Conservation (phyloP, 2,888 invertebrate species). For the Pseudanteris insignis region DNA sequence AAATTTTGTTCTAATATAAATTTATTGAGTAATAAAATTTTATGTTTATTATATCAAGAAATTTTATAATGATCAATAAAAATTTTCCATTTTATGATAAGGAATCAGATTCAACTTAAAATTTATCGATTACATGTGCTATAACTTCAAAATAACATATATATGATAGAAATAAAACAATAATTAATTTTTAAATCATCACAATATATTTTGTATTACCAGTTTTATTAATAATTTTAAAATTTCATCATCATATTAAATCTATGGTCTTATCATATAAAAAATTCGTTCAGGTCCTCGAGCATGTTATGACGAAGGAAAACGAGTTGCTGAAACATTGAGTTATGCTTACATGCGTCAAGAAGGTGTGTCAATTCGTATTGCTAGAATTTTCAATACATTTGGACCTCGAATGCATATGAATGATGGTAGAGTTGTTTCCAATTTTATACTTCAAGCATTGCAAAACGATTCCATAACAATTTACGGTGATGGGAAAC, state of each 20-base stretch:
- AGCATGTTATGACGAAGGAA: constrained; percentile 99
- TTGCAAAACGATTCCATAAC: constrained; percentile 94
- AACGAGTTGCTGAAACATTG: constrained; percentile 95
- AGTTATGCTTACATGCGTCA: constrained; percentile 97
- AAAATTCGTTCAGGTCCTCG: constrained; percentile 75
- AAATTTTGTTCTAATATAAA: no score
- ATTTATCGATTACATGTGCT: no score
- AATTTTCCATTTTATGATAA: no score
- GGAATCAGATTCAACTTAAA: no score
- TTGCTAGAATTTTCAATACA: constrained; percentile 98
- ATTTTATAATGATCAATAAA: no score
- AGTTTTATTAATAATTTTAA: no score
- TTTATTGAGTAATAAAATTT: background rate
- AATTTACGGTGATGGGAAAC: constrained; percentile 85
- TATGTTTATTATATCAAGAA: background rate
- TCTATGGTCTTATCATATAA: background rate
- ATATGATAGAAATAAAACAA: no score
- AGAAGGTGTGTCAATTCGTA: constrained; percentile 93
- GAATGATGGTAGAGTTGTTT: constrained; percentile 97
- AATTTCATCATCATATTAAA: background rate
- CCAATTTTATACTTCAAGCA: constrained; percentile 98
- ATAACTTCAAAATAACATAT: no score
- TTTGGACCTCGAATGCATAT: constrained; percentile 99
- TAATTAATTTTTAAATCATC: no score
- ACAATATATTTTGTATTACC: no score